phyloP scores from a whole-genome alignment of 2,888 invertebrate species.

The Girardia tigrina region DNA sequence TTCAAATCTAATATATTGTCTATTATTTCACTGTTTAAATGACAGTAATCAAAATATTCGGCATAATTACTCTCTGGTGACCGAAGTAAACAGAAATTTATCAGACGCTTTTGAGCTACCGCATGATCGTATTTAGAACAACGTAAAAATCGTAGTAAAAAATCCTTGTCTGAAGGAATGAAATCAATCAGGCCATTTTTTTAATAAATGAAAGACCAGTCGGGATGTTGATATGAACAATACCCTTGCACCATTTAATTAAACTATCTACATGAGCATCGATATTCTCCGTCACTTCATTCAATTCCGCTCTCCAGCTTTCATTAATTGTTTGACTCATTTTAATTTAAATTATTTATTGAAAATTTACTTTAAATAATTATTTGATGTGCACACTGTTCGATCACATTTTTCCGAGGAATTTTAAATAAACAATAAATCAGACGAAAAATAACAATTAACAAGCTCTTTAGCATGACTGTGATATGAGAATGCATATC shows the following conservation, averaged over 20 bases:
- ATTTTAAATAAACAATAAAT: too few relatives aligned
- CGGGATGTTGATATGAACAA: background rate
- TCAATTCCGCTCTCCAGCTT: background rate
- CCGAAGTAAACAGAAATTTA: background rate
- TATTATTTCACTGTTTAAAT: background rate
- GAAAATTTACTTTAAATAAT: too few relatives aligned
- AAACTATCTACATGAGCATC: constrained; percentile 6
- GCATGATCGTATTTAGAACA: background rate
- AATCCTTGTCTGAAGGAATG: background rate
- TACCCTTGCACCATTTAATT: background rate
- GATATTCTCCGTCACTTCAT: background rate
- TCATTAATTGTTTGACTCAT: background rate
- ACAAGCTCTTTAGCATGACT: constrained; percentile 23
- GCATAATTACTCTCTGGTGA: background rate
- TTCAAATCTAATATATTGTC: background rate
- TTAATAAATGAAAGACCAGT: background rate
- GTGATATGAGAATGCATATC: background rate
- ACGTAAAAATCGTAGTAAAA: background rate
- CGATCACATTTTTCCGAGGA: too few relatives aligned
- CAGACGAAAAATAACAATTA: background rate
- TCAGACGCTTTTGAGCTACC: background rate
- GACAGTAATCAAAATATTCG: background rate
- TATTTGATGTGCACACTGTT: too few relatives aligned
- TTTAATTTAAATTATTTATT: background rate
- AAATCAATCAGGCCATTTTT: too few relatives aligned